phyloP scores from a whole-genome alignment of 1,140 invertebrate genomes.

The Hypsibius dujardini region DNA sequence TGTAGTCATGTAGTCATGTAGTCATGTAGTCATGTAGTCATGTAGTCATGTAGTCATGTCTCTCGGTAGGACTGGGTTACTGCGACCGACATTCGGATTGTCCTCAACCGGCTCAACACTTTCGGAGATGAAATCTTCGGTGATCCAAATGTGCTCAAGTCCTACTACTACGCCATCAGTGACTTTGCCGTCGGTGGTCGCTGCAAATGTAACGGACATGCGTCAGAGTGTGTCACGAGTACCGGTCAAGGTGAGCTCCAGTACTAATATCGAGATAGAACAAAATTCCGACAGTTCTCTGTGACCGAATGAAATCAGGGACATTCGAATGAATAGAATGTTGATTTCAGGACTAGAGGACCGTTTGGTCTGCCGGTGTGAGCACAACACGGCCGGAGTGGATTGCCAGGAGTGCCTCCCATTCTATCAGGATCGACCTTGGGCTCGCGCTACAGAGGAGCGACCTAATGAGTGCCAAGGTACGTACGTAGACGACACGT shows the following conservation, averaged over 20 bases:
- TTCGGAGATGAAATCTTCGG: conserved; percentile 95
- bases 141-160: conserved; percentile 70
- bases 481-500: conserved; percentile 38
- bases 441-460: conserved; percentile 63
- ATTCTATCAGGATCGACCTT: conserved; percentile 87
- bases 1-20: too few relatives aligned
- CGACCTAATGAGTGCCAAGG: conserved; percentile 85
- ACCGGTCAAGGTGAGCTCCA: conserved; percentile 30
- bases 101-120: conserved; percentile 75
- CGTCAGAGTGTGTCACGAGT: conserved; percentile 59
- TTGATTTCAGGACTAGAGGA: conserved; percentile 23
- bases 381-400: conserved; percentile 77
- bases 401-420: conserved; percentile 81
- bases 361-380: conserved; percentile 55
- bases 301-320: too few relatives aligned
- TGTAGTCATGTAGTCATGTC: too few relatives aligned
- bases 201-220: conserved; percentile 96
- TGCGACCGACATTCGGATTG: conserved; percentile 76
- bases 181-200: conserved; percentile 87
- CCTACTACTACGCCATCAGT: conserved; percentile 94
- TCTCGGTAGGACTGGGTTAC: conserved; percentile 78
- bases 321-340: too few relatives aligned
- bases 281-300: too few relatives aligned
- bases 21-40: too few relatives aligned
- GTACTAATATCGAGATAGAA: too few relatives aligned